These are phyloP conservation scores for Drosophila prosaltans DNA, from an alignment of 1,140 invertebrate genomes.

Conservation along the genomic window DNA sequence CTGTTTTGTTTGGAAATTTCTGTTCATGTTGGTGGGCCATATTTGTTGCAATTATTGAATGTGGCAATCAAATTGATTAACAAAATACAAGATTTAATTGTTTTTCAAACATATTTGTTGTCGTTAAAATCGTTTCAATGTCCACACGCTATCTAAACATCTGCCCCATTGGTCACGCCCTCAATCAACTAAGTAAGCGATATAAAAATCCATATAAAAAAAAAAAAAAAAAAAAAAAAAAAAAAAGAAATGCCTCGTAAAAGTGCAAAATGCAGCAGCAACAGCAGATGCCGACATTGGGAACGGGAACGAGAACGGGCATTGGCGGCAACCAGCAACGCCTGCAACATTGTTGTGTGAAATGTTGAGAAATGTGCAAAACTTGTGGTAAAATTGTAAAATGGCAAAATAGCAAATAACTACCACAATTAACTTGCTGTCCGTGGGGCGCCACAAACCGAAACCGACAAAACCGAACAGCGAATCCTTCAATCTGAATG, in stretches of 20 bases:
- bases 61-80: background rate
- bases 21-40: no score
- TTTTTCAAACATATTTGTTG: background rate
- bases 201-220: conserved; percentile 27
- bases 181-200: conserved; percentile 78
- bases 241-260: conserved; percentile 68
- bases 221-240: background rate
- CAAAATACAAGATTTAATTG: background rate
- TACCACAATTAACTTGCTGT: conserved; percentile 75
- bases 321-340: conserved; percentile 24
- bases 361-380: conserved; percentile 37
- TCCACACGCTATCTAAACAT: conserved; percentile 58
- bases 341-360: conserved; percentile 67
- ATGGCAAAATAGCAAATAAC: conserved; percentile 73
- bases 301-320: background rate
- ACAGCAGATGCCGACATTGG: conserved; percentile 30
- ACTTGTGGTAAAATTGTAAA: conserved; percentile 60
- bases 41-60: no score
- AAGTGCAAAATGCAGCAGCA: conserved; percentile 55
- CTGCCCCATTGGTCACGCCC: conserved; percentile 60
- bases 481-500: conserved; percentile 6
- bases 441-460: conserved; percentile 54
- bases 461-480: conserved; percentile 25
- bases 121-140: conserved; percentile 1
- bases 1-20: no score